Conservation (phyloP, 2,113 vertebrate genomes). For the Scomber colias region DNA sequence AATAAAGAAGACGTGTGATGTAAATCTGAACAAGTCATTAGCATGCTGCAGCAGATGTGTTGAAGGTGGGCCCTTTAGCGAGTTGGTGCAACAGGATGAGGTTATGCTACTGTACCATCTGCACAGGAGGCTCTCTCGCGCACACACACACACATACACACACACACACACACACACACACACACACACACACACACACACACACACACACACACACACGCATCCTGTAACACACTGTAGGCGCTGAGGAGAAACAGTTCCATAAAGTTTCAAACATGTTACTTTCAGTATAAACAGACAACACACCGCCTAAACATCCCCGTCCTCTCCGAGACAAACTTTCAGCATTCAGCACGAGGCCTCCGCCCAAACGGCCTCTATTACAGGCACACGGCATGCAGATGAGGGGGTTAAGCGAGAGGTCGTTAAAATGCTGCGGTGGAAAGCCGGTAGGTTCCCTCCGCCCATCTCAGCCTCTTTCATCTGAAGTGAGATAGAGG, state of each 20-base stretch:
- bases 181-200: constrained; percentile 2
- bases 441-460: not conserved
- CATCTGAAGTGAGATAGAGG: not conserved
- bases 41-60: constrained; percentile 32
- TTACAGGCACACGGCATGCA: not conserved
- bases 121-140: not conserved
- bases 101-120: constrained; percentile 36
- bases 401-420: not conserved
- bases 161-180: not conserved
- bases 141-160: not conserved
- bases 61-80: constrained; percentile 9
- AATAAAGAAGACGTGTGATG: not conserved
- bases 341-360: not conserved
- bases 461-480: constrained; percentile 3
- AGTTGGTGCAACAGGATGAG: constrained; percentile 47
- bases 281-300: constrained; percentile 12
- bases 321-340: not conserved
- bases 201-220: not conserved
- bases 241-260: not conserved
- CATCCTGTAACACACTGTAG: constrained; percentile 28
- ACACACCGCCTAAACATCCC: constrained; percentile 6
- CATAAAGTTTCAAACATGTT: constrained; percentile 15
- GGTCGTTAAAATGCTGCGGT: constrained; percentile 2
- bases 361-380: not conserved
- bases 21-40: constrained; percentile 12